A percentile compares a stretch with the other conserved stretches of the same genome.
Evolutionary conservation across 2,113 vertebrate species (phyloP).

Genomic region (Carassius gibelio): DNA sequence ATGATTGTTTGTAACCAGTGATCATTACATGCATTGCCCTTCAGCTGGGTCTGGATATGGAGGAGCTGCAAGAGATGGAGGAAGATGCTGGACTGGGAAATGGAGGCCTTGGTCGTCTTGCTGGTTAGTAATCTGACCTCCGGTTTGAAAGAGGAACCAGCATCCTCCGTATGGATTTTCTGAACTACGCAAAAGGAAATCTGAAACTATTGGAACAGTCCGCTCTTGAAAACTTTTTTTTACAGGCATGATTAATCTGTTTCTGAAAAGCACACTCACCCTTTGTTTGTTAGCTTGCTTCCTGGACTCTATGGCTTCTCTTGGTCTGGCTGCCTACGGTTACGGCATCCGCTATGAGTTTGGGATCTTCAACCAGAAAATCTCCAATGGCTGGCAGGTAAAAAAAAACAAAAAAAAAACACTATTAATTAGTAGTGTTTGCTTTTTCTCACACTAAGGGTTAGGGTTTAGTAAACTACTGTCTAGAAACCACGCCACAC

Average conservation of each 20-base stretch:
- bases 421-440: no score
- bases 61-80: slow-evolving; percentile 89
- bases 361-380: slow-evolving; percentile 93
- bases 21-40: background rate
- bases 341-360: slow-evolving; percentile 93
- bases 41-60: slow-evolving; percentile 90
- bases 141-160: slow-evolving; percentile 9
- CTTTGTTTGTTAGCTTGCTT: slow-evolving; percentile 79
- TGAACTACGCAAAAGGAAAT: background rate
- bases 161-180: background rate
- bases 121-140: slow-evolving; percentile 72
- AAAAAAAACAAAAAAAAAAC: background rate
- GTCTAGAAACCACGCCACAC: no score
- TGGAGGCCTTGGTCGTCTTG: slow-evolving; percentile 87
- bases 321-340: slow-evolving; percentile 88
- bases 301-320: slow-evolving; percentile 90
- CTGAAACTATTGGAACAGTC: background rate
- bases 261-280: background rate
- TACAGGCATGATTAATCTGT: background rate
- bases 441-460: no score
- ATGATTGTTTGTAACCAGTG: background rate
- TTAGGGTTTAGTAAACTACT: no score
- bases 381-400: slow-evolving; percentile 87
- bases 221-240: background rate
- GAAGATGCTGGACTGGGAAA: slow-evolving; percentile 91